Evolutionary conservation across 2,113 vertebrate species (phyloP).

Genomic region (Corynorhinus townsendii): DNA sequence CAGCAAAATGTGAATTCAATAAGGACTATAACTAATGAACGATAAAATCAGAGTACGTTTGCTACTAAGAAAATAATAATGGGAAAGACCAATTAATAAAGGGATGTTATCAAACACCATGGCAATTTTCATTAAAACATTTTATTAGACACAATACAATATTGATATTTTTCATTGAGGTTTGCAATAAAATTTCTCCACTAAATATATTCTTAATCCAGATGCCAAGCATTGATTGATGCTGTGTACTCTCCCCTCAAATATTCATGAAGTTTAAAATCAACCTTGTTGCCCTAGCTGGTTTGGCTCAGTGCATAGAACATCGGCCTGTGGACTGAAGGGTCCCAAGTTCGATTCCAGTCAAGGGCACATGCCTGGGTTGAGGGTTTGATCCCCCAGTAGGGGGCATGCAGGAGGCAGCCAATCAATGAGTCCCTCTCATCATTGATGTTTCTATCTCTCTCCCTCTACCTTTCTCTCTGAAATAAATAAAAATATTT

Average conservation of each 20-base stretch:
- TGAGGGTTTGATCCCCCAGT: too few relatives aligned
- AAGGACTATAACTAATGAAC: neutral
- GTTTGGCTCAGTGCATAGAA: too few relatives aligned
- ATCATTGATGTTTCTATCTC: too few relatives aligned
- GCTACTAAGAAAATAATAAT: slow-evolving; percentile 36
- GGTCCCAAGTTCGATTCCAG: too few relatives aligned
- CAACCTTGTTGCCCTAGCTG: neutral
- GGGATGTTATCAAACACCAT: neutral
- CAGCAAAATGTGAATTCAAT: slow-evolving; percentile 20
- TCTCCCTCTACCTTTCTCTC: too few relatives aligned
- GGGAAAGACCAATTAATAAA: slow-evolving; percentile 52
- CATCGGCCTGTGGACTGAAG: too few relatives aligned
- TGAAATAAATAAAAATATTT: too few relatives aligned
- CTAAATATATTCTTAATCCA: slow-evolving; percentile 39
- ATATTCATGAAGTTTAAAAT: neutral
- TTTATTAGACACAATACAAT: slow-evolving; percentile 26
- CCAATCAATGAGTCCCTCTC: too few relatives aligned
- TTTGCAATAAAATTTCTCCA: slow-evolving; percentile 26
- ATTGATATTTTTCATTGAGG: neutral
- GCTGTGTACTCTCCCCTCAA: neutral
- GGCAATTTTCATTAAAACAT: slow-evolving; percentile 35
- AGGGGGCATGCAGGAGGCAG: too few relatives aligned
- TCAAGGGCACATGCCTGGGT: too few relatives aligned
- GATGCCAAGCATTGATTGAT: neutral
- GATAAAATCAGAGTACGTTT: slow-evolving; percentile 10